phyloP scores from a whole-genome alignment of 1,140 invertebrate genomes.

The Euglossa dilemma region DNA sequence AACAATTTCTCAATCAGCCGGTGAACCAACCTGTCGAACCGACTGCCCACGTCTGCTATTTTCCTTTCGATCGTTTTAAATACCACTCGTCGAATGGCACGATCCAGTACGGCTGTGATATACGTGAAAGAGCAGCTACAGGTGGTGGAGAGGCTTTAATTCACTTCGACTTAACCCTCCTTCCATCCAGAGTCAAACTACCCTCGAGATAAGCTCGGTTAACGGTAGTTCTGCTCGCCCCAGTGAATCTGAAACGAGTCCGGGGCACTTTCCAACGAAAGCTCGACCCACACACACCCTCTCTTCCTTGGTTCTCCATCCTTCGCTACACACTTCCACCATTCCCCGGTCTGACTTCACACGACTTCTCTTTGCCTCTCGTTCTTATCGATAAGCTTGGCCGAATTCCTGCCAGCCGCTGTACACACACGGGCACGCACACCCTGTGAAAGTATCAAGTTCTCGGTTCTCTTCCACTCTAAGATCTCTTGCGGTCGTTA shows the following conservation, averaged over 20 bases:
- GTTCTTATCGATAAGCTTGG: conserved; percentile 22
- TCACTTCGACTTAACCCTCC: conserved; percentile 63
- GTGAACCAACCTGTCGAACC: too few relatives aligned
- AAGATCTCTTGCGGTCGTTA: too few relatives aligned
- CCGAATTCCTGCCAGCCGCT: conserved; percentile 32
- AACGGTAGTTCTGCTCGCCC: conserved; percentile 56
- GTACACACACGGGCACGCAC: neutral
- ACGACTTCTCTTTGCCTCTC: conserved; percentile 50
- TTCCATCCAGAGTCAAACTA: conserved; percentile 25
- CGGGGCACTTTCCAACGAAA: conserved; percentile 62
- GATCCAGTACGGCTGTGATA: neutral
- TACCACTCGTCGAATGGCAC: neutral
- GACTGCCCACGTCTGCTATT: too few relatives aligned
- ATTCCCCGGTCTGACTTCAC: neutral
- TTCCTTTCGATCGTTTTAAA: neutral
- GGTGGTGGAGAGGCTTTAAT: conserved; percentile 73
- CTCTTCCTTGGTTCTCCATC: conserved; percentile 1
- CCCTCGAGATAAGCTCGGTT: conserved; percentile 61
- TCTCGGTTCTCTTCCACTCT: too few relatives aligned
- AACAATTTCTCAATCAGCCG: neutral
- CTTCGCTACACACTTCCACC: neutral
- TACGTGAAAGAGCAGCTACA: conserved; percentile 61
- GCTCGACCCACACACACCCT: conserved; percentile 24
- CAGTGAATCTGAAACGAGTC: conserved; percentile 67
- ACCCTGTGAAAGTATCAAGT: too few relatives aligned